These are phyloP conservation scores for Limnephilus marmoratus DNA, from an alignment of 2,888 invertebrate species.

Conservation along the genomic window DNA sequence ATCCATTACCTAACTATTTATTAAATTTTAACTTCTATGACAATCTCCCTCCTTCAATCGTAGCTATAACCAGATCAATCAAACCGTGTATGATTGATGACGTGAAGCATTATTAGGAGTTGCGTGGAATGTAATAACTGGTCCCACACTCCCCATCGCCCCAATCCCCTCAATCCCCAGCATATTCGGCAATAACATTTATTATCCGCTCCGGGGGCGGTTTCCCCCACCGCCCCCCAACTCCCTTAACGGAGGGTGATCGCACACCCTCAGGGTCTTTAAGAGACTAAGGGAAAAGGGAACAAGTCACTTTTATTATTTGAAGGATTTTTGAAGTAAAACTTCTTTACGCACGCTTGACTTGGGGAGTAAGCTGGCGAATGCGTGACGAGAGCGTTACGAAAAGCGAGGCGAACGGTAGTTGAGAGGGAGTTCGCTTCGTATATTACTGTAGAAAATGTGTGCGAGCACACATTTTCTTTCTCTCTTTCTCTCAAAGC, in stretches of 20 bases:
- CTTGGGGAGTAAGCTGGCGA: too few species aligned
- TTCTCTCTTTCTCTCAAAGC: too few species aligned
- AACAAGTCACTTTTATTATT: not conserved
- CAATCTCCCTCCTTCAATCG: not conserved
- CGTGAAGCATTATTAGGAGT: not conserved
- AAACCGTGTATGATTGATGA: slow-evolving; percentile 7
- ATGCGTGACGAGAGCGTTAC: too few species aligned
- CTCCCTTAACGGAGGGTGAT: not conserved
- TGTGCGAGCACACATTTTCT: too few species aligned
- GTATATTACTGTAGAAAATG: too few species aligned
- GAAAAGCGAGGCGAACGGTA: too few species aligned
- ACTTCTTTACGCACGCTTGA: too few species aligned
- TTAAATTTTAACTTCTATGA: too few species aligned
- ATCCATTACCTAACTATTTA: too few species aligned
- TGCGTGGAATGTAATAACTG: slow-evolving; percentile 24
- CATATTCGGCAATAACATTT: slow-evolving; percentile 42
- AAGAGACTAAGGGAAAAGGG: not conserved
- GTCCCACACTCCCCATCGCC: not conserved
- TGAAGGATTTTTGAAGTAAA: too few species aligned
- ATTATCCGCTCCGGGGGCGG: slow-evolving; percentile 35
- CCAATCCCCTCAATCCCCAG: not conserved
- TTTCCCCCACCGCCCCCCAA: not conserved
- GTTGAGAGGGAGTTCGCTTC: too few species aligned
- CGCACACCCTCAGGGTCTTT: not conserved
- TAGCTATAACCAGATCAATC: not conserved